Evolutionary conservation across 2,888 invertebrate genomes (phyloP).

Genomic region (Melolontha melolontha): DNA sequence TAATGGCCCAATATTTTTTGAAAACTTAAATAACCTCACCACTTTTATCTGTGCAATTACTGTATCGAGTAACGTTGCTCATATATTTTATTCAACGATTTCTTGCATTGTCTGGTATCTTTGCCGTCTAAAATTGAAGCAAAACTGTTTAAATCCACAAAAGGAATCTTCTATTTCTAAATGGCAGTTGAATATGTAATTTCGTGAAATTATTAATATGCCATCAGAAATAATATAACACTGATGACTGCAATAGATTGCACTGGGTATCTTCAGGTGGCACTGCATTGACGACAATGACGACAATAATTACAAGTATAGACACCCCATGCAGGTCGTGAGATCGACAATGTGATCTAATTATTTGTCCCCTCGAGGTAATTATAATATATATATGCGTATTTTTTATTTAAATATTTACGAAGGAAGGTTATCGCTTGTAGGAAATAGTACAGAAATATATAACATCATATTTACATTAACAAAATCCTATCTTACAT

Average conservation of each 20-base stretch:
- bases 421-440: not conserved
- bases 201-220: slow-evolving; percentile 18
- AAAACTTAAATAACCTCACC: not conserved
- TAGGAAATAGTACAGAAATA: no score
- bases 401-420: slow-evolving; percentile 32
- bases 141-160: slow-evolving; percentile 26
- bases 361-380: slow-evolving; percentile 30
- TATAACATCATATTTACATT: no score
- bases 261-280: slow-evolving; percentile 36
- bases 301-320: slow-evolving; percentile 31
- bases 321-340: slow-evolving; percentile 35
- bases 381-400: slow-evolving; percentile 28
- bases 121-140: slow-evolving; percentile 26
- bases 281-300: slow-evolving; percentile 26
- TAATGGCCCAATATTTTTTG: no score
- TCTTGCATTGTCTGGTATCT: slow-evolving; percentile 21
- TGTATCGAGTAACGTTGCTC: slow-evolving; percentile 7
- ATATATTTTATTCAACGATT: slow-evolving; percentile 20
- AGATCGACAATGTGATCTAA: slow-evolving; percentile 36
- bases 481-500: no score
- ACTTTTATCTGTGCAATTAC: slow-evolving; percentile 22
- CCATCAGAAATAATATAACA: slow-evolving; percentile 28
- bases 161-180: slow-evolving; percentile 31
- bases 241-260: slow-evolving; percentile 30
- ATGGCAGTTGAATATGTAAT: slow-evolving; percentile 30